Conservation (phyloP, 2,888 invertebrate species). For the Mantis religiosa region DNA sequence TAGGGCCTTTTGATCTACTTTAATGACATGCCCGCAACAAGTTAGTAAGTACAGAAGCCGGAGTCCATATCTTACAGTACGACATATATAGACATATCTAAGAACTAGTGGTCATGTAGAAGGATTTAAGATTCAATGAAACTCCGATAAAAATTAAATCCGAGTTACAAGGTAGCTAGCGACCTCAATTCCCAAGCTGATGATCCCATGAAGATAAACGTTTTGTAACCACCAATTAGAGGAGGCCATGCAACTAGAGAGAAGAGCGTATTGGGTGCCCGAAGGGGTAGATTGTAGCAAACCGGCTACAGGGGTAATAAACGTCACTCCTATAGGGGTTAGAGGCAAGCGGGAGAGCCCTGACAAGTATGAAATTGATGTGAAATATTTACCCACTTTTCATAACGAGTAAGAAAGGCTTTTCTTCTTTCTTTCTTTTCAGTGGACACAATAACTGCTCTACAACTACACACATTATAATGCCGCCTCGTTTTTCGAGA, state of each 20-base stretch:
- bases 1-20: too few relatives aligned
- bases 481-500: background rate
- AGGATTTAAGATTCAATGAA: background rate
- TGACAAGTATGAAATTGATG: conserved; percentile 17
- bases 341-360: background rate
- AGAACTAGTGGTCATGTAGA: background rate
- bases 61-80: background rate
- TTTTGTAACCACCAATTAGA: background rate
- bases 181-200: background rate
- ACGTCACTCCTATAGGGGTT: background rate
- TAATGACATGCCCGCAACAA: too few relatives aligned
- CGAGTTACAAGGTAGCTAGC: background rate
- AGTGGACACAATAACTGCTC: background rate
- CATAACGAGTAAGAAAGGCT: background rate
- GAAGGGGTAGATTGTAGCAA: background rate
- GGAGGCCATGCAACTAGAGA: background rate
- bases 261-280: background rate
- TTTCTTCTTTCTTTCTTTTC: background rate
- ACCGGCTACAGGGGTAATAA: background rate
- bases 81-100: background rate
- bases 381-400: conserved; percentile 18
- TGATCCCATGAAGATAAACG: background rate
- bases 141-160: background rate
- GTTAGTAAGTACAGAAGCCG: too few relatives aligned
- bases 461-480: background rate